Conservation (phyloP, 2,888 invertebrate species). For the Drosophila dives region DNA sequence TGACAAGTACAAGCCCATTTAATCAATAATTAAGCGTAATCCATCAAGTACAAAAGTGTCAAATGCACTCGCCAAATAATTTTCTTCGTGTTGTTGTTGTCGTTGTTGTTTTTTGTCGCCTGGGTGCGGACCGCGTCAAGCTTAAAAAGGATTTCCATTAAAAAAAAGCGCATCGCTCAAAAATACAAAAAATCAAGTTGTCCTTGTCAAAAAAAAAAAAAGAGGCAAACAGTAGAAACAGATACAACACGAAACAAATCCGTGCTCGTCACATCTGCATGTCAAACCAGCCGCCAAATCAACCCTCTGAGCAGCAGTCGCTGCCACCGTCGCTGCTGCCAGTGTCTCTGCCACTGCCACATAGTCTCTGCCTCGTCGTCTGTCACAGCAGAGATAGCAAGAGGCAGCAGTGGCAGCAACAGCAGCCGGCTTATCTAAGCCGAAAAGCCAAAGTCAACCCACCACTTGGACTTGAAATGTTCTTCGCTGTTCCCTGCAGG, state of each 20-base stretch:
- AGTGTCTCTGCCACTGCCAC: neutral
- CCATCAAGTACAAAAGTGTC: slow-evolving; percentile 85
- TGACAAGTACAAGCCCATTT: slow-evolving; percentile 80
- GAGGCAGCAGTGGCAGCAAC: slow-evolving; percentile 19
- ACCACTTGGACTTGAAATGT: slow-evolving; percentile 40
- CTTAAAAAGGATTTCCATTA: slow-evolving; percentile 58
- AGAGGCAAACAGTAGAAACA: slow-evolving; percentile 28
- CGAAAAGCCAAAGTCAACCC: slow-evolving; percentile 69
- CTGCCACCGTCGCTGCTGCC: neutral
- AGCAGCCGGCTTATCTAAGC: slow-evolving; percentile 71
- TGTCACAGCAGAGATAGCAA: slow-evolving; percentile 64
- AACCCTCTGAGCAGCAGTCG: slow-evolving; percentile 52
- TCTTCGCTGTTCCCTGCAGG: slow-evolving; percentile 12
- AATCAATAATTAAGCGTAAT: slow-evolving; percentile 84
- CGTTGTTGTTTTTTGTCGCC: neutral
- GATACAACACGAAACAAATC: slow-evolving; percentile 75
- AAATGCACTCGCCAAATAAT: slow-evolving; percentile 82
- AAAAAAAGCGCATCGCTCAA: slow-evolving; percentile 64
- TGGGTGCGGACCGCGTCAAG: slow-evolving; percentile 30
- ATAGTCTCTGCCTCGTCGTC: slow-evolving; percentile 39
- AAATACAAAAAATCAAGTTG: slow-evolving; percentile 68
- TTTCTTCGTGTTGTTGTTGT: slow-evolving; percentile 2
- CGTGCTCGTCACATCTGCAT: slow-evolving; percentile 80
- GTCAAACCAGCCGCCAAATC: slow-evolving; percentile 70
- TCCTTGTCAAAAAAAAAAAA: slow-evolving; percentile 42